These are phyloP conservation scores for Rambutsinella grinnellia DNA, from an alignment of 2,888 invertebrate genomes.

Conservation along the genomic window DNA sequence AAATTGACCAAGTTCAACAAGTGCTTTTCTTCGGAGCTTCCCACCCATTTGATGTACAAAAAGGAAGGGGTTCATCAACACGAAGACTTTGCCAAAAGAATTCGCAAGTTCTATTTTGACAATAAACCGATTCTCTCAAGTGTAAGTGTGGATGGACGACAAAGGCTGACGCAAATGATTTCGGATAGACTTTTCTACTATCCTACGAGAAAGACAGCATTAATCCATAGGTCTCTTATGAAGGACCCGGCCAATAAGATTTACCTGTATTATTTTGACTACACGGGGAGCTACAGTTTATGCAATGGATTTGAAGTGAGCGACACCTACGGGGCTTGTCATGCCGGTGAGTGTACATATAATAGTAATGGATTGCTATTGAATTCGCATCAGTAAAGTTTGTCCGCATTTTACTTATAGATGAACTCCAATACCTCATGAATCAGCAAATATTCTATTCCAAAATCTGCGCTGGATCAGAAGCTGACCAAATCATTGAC, in stretches of 20 bases:
- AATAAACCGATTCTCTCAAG: conserved; percentile 11
- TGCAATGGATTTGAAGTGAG: conserved; percentile 50
- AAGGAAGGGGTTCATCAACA: conserved; percentile 35
- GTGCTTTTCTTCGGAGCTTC: conserved; percentile 50
- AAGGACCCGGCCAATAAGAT: conserved; percentile 38
- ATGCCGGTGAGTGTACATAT: conserved; percentile 27
- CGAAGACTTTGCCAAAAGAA: conserved; percentile 36
- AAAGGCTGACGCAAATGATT: conserved; percentile 67
- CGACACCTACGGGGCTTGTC: conserved; percentile 47
- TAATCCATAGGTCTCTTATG: conserved; percentile 32
- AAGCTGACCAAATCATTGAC: conserved; percentile 45
- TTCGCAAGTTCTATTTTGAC: conserved; percentile 56
- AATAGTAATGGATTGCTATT: too few species aligned
- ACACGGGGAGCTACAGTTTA: conserved; percentile 44
- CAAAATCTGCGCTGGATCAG: conserved; percentile 44
- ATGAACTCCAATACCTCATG: conserved; percentile 57
- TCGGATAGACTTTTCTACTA: conserved; percentile 71
- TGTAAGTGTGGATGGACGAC: conserved; percentile 29
- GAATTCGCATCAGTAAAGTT: too few species aligned
- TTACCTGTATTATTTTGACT: conserved; percentile 45
- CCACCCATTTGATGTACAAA: conserved; percentile 44
- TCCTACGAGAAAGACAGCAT: conserved; percentile 34
- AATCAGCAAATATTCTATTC: conserved; percentile 55
- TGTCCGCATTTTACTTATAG: conserved; percentile 14
- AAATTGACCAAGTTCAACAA: conserved; percentile 42